phyloP scores from a whole-genome alignment of 2,888 invertebrate species.

The Drosophila meridionalis region DNA sequence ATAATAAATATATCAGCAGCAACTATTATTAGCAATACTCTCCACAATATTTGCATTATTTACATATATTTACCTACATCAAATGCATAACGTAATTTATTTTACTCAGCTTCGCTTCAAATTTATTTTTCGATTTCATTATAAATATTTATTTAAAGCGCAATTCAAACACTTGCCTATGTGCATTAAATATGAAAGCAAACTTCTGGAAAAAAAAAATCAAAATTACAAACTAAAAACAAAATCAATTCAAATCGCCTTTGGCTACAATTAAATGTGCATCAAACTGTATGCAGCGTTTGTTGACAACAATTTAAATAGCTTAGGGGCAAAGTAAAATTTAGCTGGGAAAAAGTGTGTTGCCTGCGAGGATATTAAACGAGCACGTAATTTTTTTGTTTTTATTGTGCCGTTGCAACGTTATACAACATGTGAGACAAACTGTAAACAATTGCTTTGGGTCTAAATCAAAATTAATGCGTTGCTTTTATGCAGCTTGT shows the following conservation, averaged over 20 bases:
- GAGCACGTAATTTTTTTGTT: conserved; percentile 7
- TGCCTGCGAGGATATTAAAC: conserved; percentile 15
- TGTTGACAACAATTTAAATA: conserved; percentile 10
- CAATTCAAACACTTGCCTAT: background rate
- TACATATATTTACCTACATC: background rate
- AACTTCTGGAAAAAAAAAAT: background rate
- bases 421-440: conserved; percentile 30
- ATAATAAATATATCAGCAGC: background rate
- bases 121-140: background rate
- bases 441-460: conserved; percentile 43
- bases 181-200: background rate
- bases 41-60: background rate
- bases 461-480: conserved; percentile 53
- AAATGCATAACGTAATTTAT: background rate
- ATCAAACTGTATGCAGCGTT: background rate
- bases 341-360: conserved; percentile 10
- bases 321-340: conserved; percentile 15
- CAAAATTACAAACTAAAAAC: background rate
- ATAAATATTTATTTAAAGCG: background rate
- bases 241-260: background rate
- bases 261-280: conserved; percentile 3
- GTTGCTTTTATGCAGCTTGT: conserved; percentile 25
- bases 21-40: background rate
- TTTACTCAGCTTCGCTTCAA: background rate
- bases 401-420: background rate